Evolutionary conservation across 1,140 invertebrate species (phyloP), one percentile per base, ranked within the genome.

Genomic region (Phenacoccus solenopsis): DNA sequence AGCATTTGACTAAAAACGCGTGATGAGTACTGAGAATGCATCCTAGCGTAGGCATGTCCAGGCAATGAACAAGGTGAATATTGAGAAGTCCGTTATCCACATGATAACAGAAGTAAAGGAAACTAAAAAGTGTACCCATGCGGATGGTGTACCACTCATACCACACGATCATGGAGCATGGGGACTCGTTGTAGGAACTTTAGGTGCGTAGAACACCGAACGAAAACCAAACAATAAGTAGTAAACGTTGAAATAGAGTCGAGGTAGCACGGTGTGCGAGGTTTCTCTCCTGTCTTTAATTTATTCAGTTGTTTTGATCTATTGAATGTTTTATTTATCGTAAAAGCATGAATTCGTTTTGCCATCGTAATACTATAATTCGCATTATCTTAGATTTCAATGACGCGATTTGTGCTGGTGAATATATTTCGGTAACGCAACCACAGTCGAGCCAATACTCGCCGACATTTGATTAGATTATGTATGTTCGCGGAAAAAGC

Each of bases 401-500:
- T n/a, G 38, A 13, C 30, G 30, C 30, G 30, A 7, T 16, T 49
- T 2, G 38, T 49, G 16, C 3, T 49, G 3, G 38, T 49, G 38
- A 49, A 16, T 16, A 49, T 49, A 49, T 49, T 7, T 49, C 38
- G 38, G 38, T 49, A 9, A n/a, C 13, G 38, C 38, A 9, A 49
- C 38, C 12, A 49, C 3, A 49, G 13, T 32, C 13, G 38, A 16
- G 20, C 38, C 38, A 16, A 10, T 10, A 9, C 38, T 49, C 38
- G 38, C 38, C 38, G 38, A 49, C 38, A 49, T 49, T 49, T 49
- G 38, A 49, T 49, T 49, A 49, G 38, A 49, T 49, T 49, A n/a
- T 49, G 38, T 49, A n/a, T 49, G 38, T 49, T n/a, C 38, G 38
- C 38, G 38, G 38, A 49, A 49, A 49, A 49, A n/a, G 2, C 13